Evolutionary conservation across 2,113 vertebrate genomes (phyloP).

Genomic region (Suricata suricatta): DNA sequence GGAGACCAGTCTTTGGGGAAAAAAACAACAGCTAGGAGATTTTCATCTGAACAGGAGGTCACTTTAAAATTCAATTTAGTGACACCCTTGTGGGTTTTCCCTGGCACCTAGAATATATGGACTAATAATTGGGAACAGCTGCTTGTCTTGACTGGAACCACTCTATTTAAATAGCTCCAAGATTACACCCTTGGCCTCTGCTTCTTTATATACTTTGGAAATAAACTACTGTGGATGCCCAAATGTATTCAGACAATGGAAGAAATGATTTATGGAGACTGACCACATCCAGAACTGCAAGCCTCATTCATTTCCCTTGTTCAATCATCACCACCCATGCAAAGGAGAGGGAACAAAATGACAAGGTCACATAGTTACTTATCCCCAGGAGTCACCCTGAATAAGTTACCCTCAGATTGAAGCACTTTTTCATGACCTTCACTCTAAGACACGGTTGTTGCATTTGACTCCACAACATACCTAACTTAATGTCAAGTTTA

Average conservation of each 20-base stretch:
- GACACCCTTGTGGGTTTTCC: slow-evolving; percentile 78
- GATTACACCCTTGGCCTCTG: slow-evolving; percentile 71
- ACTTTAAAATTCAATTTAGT: slow-evolving; percentile 78
- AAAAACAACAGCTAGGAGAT: slow-evolving; percentile 57
- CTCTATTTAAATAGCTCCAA: slow-evolving; percentile 73
- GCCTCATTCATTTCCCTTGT: slow-evolving; percentile 29
- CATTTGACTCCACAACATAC: not conserved
- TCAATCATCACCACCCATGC: slow-evolving; percentile 40
- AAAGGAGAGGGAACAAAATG: not conserved
- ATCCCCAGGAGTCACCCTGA: not conserved
- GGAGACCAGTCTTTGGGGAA: slow-evolving; percentile 31
- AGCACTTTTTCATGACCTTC: not conserved
- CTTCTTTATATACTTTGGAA: slow-evolving; percentile 73
- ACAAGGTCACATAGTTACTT: not conserved
- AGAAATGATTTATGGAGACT: slow-evolving; percentile 68
- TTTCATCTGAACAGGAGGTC: slow-evolving; percentile 75
- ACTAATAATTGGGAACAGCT: slow-evolving; percentile 76
- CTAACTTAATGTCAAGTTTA: not conserved
- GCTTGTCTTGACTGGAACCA: slow-evolving; percentile 63
- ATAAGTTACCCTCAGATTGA: not conserved
- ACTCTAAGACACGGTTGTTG: not conserved
- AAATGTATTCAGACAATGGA: slow-evolving; percentile 68
- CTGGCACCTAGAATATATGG: slow-evolving; percentile 77
- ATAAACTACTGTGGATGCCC: slow-evolving; percentile 71
- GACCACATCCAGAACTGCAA: slow-evolving; percentile 24